Conservation (phyloP, 2,113 vertebrate genomes). For the Oreochromis spilurus region DNA sequence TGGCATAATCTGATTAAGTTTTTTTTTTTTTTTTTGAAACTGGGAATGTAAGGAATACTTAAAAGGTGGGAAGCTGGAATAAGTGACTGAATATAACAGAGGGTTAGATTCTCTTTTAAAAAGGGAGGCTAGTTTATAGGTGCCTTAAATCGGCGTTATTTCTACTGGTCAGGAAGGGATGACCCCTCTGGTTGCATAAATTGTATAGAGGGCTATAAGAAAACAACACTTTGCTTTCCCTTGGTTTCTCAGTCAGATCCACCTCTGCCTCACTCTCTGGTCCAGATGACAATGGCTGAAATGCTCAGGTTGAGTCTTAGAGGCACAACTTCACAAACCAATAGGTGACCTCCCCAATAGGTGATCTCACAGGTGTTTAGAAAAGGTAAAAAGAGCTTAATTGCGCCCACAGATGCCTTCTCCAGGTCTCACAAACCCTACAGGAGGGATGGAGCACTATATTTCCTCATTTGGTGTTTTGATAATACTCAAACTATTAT, state of each 20-base stretch:
- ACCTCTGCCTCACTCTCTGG: not conserved
- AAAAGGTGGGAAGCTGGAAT: not conserved
- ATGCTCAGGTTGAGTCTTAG: not conserved
- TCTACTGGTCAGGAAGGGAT: not conserved
- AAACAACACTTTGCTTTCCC: not conserved
- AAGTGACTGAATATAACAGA: not conserved
- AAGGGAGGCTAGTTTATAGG: not conserved
- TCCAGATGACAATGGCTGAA: not conserved
- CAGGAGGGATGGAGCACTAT: not conserved
- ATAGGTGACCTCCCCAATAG: not conserved
- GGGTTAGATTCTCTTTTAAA: not conserved
- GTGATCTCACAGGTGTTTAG: not conserved
- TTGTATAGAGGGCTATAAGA: not conserved
- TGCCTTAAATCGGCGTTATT: not conserved
- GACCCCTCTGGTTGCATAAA: not conserved
- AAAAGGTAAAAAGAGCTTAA: not conserved
- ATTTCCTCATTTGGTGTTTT: accelerated
- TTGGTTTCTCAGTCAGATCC: not conserved
- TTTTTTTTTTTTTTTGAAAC: too few relatives aligned
- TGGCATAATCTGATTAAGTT: not conserved
- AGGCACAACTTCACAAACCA: not conserved
- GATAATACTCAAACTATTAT: not conserved
- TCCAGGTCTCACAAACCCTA: not conserved
- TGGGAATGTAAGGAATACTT: not conserved
- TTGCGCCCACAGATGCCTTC: not conserved